These are phyloP conservation scores for Pseudomugil gertrudae DNA, from an alignment of 2,797 vertebrate genomes.

Conservation along the genomic window DNA sequence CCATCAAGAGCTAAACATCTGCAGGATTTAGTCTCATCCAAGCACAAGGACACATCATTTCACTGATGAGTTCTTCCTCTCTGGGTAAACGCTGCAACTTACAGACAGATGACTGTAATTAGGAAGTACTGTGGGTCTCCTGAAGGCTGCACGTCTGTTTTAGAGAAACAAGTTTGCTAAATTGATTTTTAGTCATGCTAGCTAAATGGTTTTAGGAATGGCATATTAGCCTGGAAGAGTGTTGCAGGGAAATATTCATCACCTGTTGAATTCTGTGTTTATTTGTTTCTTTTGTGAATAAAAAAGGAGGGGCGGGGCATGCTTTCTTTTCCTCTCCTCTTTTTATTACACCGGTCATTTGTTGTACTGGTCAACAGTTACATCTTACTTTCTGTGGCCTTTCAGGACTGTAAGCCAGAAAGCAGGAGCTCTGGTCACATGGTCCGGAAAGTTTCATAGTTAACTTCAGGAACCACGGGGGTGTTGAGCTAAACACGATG, in stretches of 20 bases:
- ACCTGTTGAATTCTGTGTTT: not conserved
- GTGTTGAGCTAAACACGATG: not conserved
- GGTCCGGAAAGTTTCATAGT: not conserved
- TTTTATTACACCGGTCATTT: not conserved
- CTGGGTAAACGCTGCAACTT: constrained; percentile 37
- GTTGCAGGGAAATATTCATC: not conserved
- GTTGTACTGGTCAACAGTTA: not conserved
- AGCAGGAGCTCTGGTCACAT: not conserved
- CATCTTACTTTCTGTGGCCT: not conserved
- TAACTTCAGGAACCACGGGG: not conserved
- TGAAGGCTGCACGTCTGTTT: constrained; percentile 21
- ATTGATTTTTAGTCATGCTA: constrained; percentile 5
- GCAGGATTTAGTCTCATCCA: constrained; percentile 41
- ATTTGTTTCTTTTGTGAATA: not conserved
- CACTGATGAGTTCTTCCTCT: constrained; percentile 47
- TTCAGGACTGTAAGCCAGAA: not conserved
- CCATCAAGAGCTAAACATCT: constrained; percentile 48
- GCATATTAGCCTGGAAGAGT: not conserved
- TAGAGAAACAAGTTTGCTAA: constrained; percentile 7
- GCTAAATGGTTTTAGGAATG: not conserved
- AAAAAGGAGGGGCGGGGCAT: not conserved
- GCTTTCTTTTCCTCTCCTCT: not conserved
- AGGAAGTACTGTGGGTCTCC: constrained; percentile 31
- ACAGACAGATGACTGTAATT: constrained; percentile 43
- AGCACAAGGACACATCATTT: constrained; percentile 52